These are phyloP conservation scores for Platichthys flesus DNA, from an alignment of 2,113 vertebrate species.

Conservation along the genomic window DNA sequence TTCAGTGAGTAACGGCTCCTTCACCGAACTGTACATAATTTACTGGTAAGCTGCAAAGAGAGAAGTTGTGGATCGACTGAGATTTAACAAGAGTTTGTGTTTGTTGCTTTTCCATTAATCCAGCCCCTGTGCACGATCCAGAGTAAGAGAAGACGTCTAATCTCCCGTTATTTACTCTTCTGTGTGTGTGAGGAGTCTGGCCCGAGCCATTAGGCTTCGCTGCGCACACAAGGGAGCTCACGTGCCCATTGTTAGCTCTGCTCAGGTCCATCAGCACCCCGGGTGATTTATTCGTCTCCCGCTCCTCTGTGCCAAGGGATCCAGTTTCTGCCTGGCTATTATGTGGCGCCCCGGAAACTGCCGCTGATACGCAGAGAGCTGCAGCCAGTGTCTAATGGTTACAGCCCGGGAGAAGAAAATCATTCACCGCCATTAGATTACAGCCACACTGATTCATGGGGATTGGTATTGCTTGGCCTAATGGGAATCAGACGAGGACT, in stretches of 20 bases:
- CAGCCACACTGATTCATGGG: conserved; percentile 80
- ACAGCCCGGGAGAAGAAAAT: conserved; percentile 80
- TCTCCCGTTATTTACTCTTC: conserved; percentile 47
- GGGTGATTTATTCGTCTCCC: conserved; percentile 70
- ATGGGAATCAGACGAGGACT: conserved; percentile 75
- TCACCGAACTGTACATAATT: neutral
- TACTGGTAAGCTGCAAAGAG: neutral
- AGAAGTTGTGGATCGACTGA: neutral
- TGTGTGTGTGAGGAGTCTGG: conserved; percentile 8
- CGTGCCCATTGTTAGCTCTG: conserved; percentile 59
- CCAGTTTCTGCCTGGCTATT: conserved; percentile 77
- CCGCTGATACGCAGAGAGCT: conserved; percentile 67
- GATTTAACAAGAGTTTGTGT: neutral
- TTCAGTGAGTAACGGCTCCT: neutral
- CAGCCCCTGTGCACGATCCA: neutral
- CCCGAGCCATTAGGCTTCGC: conserved; percentile 17
- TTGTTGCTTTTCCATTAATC: neutral
- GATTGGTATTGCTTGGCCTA: conserved; percentile 70
- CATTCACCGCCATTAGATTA: conserved; percentile 84
- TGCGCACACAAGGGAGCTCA: conserved; percentile 42
- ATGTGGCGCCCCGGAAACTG: conserved; percentile 81
- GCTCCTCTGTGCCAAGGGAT: conserved; percentile 69
- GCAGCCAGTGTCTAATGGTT: conserved; percentile 82
- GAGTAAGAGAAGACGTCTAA: conserved; percentile 29
- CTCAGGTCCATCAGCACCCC: conserved; percentile 53